phyloP scores from a whole-genome alignment of 1,140 invertebrate genomes.

The Lineus longissimus region DNA sequence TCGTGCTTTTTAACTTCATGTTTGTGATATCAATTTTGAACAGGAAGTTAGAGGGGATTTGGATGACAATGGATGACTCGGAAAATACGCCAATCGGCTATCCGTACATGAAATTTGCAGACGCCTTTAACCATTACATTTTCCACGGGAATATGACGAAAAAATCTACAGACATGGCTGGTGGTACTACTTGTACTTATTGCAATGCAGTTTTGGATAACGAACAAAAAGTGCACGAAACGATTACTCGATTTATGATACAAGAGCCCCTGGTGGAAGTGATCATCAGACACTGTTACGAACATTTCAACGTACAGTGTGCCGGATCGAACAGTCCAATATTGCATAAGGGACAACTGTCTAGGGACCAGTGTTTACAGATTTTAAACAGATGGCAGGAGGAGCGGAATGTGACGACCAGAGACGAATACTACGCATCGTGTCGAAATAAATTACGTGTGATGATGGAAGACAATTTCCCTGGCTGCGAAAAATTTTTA shows the following conservation, averaged over 20 bases:
- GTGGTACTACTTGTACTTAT: slow-evolving; percentile 2
- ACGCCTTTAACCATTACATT: slow-evolving; percentile 3
- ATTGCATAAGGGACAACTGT: slow-evolving; percentile 3
- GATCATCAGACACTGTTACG: not conserved
- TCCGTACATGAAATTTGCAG: slow-evolving; percentile 1
- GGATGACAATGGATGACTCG: not conserved
- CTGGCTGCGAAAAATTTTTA: slow-evolving; percentile 8
- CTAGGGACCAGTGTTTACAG: not conserved
- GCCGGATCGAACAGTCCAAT: not conserved
- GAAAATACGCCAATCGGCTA: not conserved
- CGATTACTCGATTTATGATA: slow-evolving; percentile 1
- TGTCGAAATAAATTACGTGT: not conserved
- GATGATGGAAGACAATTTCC: not conserved
- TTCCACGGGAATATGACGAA: slow-evolving; percentile 1
- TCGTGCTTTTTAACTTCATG: not conserved
- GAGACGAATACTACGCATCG: not conserved
- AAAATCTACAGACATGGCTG: no score
- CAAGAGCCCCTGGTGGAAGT: slow-evolving; percentile 6
- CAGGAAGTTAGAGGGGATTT: not conserved
- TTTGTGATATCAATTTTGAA: not conserved
- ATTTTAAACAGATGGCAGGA: not conserved
- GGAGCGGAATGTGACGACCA: not conserved
- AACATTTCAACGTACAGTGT: slow-evolving; percentile 3
- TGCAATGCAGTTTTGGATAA: slow-evolving; percentile 6
- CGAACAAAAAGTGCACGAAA: slow-evolving; percentile 1